Conservation (phyloP, 2,113 vertebrate species). For the Phylloscopus trochilus region DNA sequence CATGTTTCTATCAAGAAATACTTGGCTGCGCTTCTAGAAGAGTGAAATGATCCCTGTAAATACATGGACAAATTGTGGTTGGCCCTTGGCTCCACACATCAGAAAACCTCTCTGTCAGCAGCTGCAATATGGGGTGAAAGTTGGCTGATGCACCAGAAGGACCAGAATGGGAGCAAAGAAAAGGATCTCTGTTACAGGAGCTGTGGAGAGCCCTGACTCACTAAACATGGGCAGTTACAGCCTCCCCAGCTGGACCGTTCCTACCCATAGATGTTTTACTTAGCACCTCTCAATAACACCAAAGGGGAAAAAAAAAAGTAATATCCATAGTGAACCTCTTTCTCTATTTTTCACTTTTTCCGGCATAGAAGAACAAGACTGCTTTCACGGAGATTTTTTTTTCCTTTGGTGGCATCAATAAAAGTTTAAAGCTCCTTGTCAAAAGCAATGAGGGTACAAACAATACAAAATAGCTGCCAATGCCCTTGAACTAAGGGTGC, state of each 20-base stretch:
- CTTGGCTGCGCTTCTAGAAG: not conserved
- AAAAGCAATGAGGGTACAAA: not conserved
- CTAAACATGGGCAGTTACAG: not conserved
- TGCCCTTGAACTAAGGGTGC: not conserved
- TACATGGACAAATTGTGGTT: constrained; percentile 56
- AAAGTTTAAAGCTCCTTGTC: not conserved
- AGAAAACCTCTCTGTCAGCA: constrained; percentile 63
- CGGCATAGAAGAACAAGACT: not conserved
- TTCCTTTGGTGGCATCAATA: not conserved
- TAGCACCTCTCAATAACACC: not conserved
- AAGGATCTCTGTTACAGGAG: constrained; percentile 46
- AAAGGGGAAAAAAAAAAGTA: not conserved
- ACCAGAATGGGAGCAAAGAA: constrained; percentile 53
- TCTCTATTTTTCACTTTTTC: not conserved
- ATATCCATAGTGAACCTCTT: not conserved
- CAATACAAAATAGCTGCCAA: not conserved
- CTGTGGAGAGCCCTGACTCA: constrained; percentile 23
- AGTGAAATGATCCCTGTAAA: constrained; percentile 64
- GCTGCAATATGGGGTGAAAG: constrained; percentile 48
- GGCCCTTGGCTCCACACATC: constrained; percentile 48
- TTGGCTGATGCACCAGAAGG: constrained; percentile 8
- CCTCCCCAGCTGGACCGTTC: not conserved
- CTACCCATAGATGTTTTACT: constrained; percentile 28
- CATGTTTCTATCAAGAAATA: constrained; percentile 58
- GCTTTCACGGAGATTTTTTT: not conserved